Conservation (phyloP, 2,888 invertebrate species). For the Agriotes lineatus region DNA sequence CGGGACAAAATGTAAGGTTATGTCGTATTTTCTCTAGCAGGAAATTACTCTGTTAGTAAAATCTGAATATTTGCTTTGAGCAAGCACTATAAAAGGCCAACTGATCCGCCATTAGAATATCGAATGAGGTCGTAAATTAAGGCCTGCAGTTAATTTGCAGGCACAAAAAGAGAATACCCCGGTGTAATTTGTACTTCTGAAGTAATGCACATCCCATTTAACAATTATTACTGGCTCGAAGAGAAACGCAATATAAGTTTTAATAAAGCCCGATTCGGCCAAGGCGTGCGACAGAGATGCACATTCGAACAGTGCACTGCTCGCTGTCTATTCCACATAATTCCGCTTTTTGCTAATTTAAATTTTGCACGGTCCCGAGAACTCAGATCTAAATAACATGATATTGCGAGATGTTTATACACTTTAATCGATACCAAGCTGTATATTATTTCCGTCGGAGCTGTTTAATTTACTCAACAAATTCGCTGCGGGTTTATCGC, state of each 20-base stretch:
- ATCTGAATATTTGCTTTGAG: background rate
- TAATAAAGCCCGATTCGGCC: constrained; percentile 6
- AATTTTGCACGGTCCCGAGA: constrained; percentile 18
- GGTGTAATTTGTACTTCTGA: constrained; percentile 25
- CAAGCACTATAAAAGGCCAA: background rate
- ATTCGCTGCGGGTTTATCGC: too few species aligned
- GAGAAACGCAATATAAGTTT: constrained; percentile 12
- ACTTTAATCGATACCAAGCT: constrained; percentile 6
- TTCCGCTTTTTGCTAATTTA: constrained; percentile 23
- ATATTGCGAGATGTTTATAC: constrained; percentile 17
- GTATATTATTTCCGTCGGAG: background rate
- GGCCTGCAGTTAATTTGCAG: constrained; percentile 10
- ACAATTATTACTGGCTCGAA: constrained; percentile 9
- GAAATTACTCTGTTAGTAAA: background rate
- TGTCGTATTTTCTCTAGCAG: too few species aligned
- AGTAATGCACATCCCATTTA: constrained; percentile 29
- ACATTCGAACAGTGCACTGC: background rate
- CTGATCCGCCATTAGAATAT: constrained; percentile 9
- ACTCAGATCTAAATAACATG: constrained; percentile 16
- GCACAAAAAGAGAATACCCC: constrained; percentile 18
- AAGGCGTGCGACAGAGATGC: background rate
- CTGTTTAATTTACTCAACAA: background rate
- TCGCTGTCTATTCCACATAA: background rate
- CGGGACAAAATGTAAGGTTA: too few species aligned
- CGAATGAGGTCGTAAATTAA: constrained; percentile 9